A percentile compares a stretch with the other conserved stretches of the same genome.
Evolutionary conservation across 2,113 vertebrate species (phyloP).

Genomic region (Erythrocercus mccallii): DNA sequence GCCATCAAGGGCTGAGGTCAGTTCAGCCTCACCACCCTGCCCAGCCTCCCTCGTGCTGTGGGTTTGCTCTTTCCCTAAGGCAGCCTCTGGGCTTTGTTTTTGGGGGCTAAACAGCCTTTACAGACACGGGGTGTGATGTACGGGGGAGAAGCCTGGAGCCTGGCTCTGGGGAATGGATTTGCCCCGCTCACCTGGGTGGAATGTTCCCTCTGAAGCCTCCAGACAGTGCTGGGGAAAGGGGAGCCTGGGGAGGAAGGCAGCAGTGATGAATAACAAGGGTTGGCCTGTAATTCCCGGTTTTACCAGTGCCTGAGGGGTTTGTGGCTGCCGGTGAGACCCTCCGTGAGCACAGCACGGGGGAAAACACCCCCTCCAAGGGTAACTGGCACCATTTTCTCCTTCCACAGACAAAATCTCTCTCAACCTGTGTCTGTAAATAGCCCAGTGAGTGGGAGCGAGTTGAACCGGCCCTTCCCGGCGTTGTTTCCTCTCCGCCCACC

Average conservation of each 20-base stretch:
- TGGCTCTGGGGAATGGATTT: accelerated
- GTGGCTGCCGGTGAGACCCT: neutral
- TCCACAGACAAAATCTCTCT: neutral
- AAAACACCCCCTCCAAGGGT: too few species aligned
- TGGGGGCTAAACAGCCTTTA: accelerated
- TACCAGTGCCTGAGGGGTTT: neutral
- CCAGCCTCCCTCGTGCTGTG: accelerated
- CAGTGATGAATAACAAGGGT: accelerated
- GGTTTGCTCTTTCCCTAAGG: neutral
- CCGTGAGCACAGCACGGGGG: accelerated
- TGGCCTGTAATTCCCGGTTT: neutral
- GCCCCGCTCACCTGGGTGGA: neutral
- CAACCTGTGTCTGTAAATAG: neutral
- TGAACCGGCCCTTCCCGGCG: neutral
- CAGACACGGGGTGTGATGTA: accelerated
- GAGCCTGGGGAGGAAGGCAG: neutral
- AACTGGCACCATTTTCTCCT: neutral
- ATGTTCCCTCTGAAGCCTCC: neutral
- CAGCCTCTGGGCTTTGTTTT: neutral
- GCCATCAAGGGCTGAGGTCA: accelerated
- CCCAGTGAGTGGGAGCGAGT: neutral
- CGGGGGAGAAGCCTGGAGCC: neutral
- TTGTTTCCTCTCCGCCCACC: neutral
- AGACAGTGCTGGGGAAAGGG: accelerated
- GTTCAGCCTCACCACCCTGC: neutral